Base-by-base conservation (phyloP, 2,797 vertebrate genomes). In the Rhadinocentrus ornatus region DNA sequence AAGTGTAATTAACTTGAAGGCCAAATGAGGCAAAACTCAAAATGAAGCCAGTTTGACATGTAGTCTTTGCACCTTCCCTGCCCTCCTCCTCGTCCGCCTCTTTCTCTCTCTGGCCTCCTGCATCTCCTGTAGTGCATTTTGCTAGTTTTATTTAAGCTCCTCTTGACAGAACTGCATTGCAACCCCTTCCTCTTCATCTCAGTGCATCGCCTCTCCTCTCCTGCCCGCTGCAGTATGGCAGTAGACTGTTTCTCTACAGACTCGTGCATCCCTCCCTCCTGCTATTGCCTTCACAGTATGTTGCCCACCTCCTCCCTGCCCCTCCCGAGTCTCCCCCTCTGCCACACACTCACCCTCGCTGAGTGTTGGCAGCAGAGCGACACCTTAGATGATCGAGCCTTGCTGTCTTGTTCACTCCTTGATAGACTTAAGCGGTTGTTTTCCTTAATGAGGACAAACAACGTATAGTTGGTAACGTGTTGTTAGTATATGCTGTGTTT, bases 401-500 rank as follows among this genome's bases (percentile, higher is more conserved):
- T 93, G 93, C 92, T 93, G 93, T 92, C 91, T 89, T 93, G 89
- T 86, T 82, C 69, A 83, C 87, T 86, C 85, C 83, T 87, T 83
- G 81, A 83, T 89, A 89, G 89, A 85, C 64, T 61, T 48, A 84
- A 89, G 76, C 73, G 84, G 89, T 94, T 94, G 91, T 93, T 94
- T 93, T 93, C 89, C 92, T 89, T 86, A 78, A 85, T 37, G 88
- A 87, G 90, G 91, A 92, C 80, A 92, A 92, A 91, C 92, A 91
- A 91, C 91, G 77, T 85, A 6, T 71, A 82, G 80, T 57, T 85
- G 86, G 78, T 83, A 73, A 87, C 84, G 69, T 95, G 91, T 83
- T 94, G 91, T 91, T 92, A 93, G 93, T 93, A 88, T 92, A 85
- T 94, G 83, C 90, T 94, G 93, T 95, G 93, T 94, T 94, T 95